These are phyloP conservation scores for Antedon mediterranea DNA, from an alignment of 53 echinoderm and acorn worm species.

Conservation along the genomic window DNA sequence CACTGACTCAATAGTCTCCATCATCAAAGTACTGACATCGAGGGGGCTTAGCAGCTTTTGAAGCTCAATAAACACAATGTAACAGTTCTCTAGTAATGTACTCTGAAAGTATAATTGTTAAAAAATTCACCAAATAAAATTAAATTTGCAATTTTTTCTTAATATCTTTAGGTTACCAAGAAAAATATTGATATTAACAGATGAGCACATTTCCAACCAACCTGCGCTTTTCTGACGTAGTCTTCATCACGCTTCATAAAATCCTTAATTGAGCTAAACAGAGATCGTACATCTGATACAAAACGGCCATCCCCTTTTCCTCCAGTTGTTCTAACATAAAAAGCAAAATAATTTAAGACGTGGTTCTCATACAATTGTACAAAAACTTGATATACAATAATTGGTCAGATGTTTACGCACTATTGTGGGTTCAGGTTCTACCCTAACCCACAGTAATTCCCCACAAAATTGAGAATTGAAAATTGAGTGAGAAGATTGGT, in stretches of 20 bases:
- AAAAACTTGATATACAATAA: no score
- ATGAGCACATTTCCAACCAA: not conserved
- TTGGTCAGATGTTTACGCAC: no score
- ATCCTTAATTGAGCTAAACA: not conserved
- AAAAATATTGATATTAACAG: no score
- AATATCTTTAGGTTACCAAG: no score
- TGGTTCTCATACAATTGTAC: no score
- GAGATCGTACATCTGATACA: not conserved
- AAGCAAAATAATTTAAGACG: not conserved
- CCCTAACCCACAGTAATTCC: no score
- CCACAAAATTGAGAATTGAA: no score
- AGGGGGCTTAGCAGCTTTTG: slow-evolving; percentile 34
- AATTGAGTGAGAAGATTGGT: no score
- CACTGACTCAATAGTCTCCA: slow-evolving; percentile 42
- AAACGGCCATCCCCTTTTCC: not conserved
- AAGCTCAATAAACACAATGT: slow-evolving; percentile 61
- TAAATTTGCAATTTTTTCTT: no score
- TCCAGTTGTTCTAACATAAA: not conserved
- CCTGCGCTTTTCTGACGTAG: not conserved
- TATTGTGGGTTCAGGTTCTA: no score
- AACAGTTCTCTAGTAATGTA: slow-evolving; percentile 64
- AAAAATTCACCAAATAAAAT: not conserved
- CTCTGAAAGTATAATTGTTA: slow-evolving; percentile 17
- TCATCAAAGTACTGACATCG: slow-evolving; percentile 74
- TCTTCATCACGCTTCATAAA: not conserved